Base-by-base conservation (phyloP, 2,888 invertebrate genomes). In the Melanargia galathea region DNA sequence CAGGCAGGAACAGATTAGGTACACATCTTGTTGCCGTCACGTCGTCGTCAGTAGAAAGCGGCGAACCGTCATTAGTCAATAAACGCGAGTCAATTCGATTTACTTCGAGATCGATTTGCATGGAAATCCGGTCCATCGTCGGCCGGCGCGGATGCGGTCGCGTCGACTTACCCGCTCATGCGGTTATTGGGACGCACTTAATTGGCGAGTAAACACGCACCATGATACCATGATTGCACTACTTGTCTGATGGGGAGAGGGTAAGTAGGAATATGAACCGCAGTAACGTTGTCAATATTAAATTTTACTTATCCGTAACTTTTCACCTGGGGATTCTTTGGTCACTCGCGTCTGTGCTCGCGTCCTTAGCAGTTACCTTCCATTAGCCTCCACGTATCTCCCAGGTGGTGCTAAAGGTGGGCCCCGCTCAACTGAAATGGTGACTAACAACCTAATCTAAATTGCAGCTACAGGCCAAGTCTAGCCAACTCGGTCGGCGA, bases 91-190 rank as follows among this genome's bases (percentile, higher is more conserved):
- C 18, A 45, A 20, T 33, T 55, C 11, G 13, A 45, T 3, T 45
- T 33, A 24, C n/a, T 24, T 38, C 16, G 30, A 45, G 65, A 60
- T 65, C 63, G 65, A 63, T 65, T 63, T 63, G 62, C 65, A 60
- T 60, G 65, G 65, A 62, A 63, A 63, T 60, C 66, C 65, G 60
- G 62, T 60, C 60, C 60, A 58, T 48, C 45, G 46, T 48, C 45
- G 46, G n/a, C 62, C 63, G 45, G 33, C 10, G 62, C 65, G 65
- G 67, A 64, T 64, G 67, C 38, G 67, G 67, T 62, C 38, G 33
- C 26, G 56, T 16, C 60, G 16, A 61, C 57, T 52, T 35, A 30
- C 54, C 55, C 61, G 58, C 35, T 48, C 58, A 35, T 58, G 49
- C 43, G 67, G 62, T 62, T 62, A 65, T 60, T 62, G 64, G 62